Evolutionary conservation across 92 coral and sea anemone genomes (phyloP), one percentile per base, ranked within the genome.

Genomic region (Anthopleura xanthogrammica): DNA sequence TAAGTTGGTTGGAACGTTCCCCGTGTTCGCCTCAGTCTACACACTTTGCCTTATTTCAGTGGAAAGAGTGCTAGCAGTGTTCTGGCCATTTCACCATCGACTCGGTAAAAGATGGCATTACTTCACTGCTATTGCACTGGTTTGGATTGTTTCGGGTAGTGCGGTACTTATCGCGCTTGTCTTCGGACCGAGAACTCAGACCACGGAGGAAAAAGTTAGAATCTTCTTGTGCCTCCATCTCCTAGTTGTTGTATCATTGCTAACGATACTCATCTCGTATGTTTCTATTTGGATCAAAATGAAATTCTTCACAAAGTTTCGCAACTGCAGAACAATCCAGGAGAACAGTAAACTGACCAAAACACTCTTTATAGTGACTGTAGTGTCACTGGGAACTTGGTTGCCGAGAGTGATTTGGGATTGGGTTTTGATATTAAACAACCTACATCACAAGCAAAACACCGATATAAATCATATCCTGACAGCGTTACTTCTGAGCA

Each of bases 11-110:
- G 36, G 36, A 29, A 29, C 36, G 36, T 29, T 29, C 36, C 36
- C 50, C 7, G 50, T 79, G 11, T 20, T 5, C 36, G 73, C 52
- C 4, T 79, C 82, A 43, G 42, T 79, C 17, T 5, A 13, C 42
- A 9, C 81, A 7, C 48, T 77, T 13, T 52, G 68, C 16, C 46
- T 41, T 12, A 55, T 77, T 52, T 58, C 81, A 1, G 50, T 77
- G 6, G 81, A 77, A n/a, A 77, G 81, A 77, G 68, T 55, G 42
- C 36, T 77, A 0, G 81, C 81, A 55, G 48, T 77, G n/a, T 77
- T 77, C 48, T 52, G 50, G 41, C 81, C 81, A 17, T 77, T 77
- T 55, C 81, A 23, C 41, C 82, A 58, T 41, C 82, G 73, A 14
- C 64, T 70, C 8, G 73, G 48, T 48, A 22, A 70, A 58, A 29